These are phyloP conservation scores for Atherinosoma microstoma DNA, from an alignment of 2,797 vertebrate genomes.

Conservation along the genomic window DNA sequence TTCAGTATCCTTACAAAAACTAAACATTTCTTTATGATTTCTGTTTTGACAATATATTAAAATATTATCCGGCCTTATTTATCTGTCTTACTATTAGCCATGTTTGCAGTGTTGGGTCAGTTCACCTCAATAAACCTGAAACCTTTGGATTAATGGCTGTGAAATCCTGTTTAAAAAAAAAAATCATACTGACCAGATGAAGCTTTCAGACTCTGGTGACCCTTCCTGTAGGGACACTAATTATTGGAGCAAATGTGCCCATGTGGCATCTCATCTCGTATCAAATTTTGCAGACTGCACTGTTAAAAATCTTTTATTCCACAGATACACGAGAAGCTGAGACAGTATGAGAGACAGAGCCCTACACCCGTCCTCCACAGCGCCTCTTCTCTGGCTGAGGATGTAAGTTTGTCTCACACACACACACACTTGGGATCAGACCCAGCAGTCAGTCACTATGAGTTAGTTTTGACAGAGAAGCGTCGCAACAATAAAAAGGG, in stretches of 20 bases:
- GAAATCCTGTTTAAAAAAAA: too few species aligned
- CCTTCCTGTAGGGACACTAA: neutral
- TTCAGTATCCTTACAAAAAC: too few species aligned
- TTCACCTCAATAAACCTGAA: too few species aligned
- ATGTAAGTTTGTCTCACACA: slow-evolving; percentile 83
- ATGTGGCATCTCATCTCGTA: neutral
- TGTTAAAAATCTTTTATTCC: neutral
- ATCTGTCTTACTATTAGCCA: too few species aligned
- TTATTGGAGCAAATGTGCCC: neutral
- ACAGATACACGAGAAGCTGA: slow-evolving; percentile 95
- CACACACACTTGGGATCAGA: slow-evolving; percentile 40
- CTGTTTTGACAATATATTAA: too few species aligned
- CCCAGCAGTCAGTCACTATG: slow-evolving; percentile 52
- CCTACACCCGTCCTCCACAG: slow-evolving; percentile 92
- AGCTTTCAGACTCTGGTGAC: too few species aligned
- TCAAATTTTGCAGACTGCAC: neutral
- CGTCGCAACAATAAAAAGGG: slow-evolving; percentile 55
- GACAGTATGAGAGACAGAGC: slow-evolving; percentile 93
- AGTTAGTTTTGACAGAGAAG: slow-evolving; percentile 47
- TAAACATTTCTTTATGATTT: too few species aligned
- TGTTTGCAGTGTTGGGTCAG: too few species aligned
- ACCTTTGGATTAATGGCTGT: too few species aligned
- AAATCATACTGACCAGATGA: too few species aligned
- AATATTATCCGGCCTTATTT: too few species aligned
- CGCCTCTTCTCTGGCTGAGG: slow-evolving; percentile 91